Evolutionary conservation across 2,888 invertebrate species (phyloP).

Genomic region (Drosophila kanekoi): DNA sequence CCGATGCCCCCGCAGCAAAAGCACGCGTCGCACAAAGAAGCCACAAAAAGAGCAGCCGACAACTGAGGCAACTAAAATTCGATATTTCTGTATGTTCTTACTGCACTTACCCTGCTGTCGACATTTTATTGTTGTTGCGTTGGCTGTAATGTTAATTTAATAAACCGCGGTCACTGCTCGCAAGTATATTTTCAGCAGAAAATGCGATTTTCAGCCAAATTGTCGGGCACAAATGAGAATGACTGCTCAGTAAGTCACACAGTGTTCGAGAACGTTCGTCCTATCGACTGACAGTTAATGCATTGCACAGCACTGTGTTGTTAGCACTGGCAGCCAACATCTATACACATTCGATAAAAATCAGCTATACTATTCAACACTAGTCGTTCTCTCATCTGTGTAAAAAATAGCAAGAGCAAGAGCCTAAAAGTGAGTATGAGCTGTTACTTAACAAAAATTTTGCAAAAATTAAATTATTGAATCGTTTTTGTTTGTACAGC

Average conservation of each 20-base stretch:
- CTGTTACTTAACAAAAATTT: constrained; percentile 80
- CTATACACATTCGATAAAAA: constrained; percentile 6
- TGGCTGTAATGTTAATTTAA: constrained; percentile 36
- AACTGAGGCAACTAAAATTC: constrained; percentile 12
- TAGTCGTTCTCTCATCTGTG: constrained; percentile 47
- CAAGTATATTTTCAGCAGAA: constrained; percentile 51
- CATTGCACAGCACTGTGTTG: constrained; percentile 30
- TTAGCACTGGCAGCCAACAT: not conserved
- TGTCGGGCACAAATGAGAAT: constrained; percentile 63
- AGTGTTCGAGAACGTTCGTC: constrained; percentile 55
- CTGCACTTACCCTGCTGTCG: constrained; percentile 77
- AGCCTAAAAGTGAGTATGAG: constrained; percentile 64
- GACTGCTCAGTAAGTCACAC: constrained; percentile 44
- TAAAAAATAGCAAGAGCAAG: constrained; percentile 68
- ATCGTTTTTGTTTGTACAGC: constrained; percentile 29
- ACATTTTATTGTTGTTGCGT: constrained; percentile 67
- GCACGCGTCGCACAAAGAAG: constrained; percentile 75
- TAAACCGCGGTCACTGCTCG: constrained; percentile 33
- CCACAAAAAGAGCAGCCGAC: constrained; percentile 60
- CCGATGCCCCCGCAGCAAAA: constrained; percentile 40
- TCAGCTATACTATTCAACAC: constrained; percentile 22
- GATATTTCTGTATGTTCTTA: not conserved
- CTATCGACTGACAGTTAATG: constrained; percentile 35
- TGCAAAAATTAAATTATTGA: constrained; percentile 30
- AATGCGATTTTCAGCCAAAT: constrained; percentile 64